A percentile compares a stretch with the other conserved stretches of the same genome.
phyloP scores from a whole-genome alignment of 2,113 vertebrate genomes.

The Cervus canadensis region DNA sequence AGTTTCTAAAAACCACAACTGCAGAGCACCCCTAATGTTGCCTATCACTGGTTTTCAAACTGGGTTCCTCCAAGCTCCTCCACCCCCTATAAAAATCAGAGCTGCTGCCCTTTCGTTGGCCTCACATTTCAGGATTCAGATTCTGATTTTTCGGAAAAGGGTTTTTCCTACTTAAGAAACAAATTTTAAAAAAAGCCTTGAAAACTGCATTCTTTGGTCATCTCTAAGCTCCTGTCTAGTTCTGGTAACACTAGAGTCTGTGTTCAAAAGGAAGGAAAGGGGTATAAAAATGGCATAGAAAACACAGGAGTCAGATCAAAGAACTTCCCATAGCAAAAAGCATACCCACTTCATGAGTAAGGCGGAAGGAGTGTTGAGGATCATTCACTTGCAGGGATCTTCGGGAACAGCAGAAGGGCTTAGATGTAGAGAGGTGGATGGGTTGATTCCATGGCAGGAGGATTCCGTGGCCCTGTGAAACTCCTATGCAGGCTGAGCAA shows the following conservation, averaged over 20 bases:
- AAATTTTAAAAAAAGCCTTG: neutral
- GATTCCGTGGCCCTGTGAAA: neutral
- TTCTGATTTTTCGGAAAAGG: slow-evolving; percentile 3
- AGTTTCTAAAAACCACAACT: neutral
- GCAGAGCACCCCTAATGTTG: neutral
- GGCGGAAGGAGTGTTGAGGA: neutral
- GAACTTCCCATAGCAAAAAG: neutral
- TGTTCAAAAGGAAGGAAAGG: neutral
- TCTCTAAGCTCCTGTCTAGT: neutral
- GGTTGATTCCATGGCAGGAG: neutral
- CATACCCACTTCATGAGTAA: neutral
- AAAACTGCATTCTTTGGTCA: neutral
- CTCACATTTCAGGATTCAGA: neutral
- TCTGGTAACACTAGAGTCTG: neutral
- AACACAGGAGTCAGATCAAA: neutral
- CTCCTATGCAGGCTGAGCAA: neutral
- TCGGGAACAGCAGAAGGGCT: neutral
- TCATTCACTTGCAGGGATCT: neutral
- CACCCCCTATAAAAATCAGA: neutral
- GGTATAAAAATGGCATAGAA: neutral
- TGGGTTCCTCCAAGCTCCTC: neutral
- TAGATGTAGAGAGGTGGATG: neutral
- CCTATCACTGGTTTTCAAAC: neutral
- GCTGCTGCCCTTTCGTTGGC: neutral
- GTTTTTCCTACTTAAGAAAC: neutral